Evolutionary conservation across 2,888 invertebrate species (phyloP), one percentile per base, ranked within the genome.

Genomic region (Leptothorax acervorum): DNA sequence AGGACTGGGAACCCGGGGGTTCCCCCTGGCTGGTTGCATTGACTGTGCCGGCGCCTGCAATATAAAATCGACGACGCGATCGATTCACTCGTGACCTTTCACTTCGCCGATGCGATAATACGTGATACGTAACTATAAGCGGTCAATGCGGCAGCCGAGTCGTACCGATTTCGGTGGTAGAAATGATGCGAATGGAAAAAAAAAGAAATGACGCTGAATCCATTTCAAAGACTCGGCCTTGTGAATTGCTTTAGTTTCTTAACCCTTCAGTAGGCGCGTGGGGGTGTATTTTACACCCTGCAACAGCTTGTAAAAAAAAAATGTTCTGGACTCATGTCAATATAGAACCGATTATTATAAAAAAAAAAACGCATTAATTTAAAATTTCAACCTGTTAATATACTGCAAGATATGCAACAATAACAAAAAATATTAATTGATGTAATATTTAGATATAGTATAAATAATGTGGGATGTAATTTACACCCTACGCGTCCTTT

Each of bases 11-110:
- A 92, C 90, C 92, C 92, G 92, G 87, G 90, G 92, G 91, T 91
- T 91, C 92, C 92, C 93, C 91, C 92, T 92, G 90, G 93, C 92
- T 87, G 94, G 92, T 93, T 92, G 93, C 94, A 95, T 95, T 90
- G 93, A 92, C 90, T 90, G 93, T 87, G 93, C 93, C 92, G 94
- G 94, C 89, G 93, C 94, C 94, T 95, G 88, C 5, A 91, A 92
- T 81, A 73, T 81, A 73, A 71, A 70, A 75, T 85, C 42, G 15
- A 9, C 45, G n/a, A 53, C 15, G 8, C 5, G 15, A 71, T n/a
- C 35, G 23, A 71, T 48, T 79, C 60, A 60, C 18, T 45, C 39
- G 42, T 51, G 68, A 35, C 15, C n/a, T 57, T 55, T 45, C 45
- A 48, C 39, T n/a, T 55, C 12, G 12, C 8, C 23, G 39, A 60